Percentiles rank a stretch among this genome's conserved stretches.
These are phyloP conservation scores for Rhodinocichla rosea DNA, from an alignment of 2,113 vertebrate genomes.

Conservation along the genomic window DNA sequence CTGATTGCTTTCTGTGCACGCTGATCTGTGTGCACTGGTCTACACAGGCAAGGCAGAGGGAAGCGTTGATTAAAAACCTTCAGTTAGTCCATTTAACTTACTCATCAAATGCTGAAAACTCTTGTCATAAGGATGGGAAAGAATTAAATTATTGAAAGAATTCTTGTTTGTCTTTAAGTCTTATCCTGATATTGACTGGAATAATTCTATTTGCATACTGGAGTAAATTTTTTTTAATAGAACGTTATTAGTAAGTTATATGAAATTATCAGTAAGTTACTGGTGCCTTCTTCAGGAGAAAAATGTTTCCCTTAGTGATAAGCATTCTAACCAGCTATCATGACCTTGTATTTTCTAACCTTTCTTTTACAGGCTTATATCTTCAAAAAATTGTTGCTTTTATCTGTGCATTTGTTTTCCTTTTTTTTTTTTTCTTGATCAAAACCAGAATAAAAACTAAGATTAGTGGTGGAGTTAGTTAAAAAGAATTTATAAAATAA, in stretches of 20 bases:
- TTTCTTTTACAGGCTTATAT: neutral
- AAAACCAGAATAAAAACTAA: neutral
- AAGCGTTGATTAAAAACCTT: neutral
- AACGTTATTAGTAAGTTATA: neutral
- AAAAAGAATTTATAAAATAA: neutral
- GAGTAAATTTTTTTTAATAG: neutral
- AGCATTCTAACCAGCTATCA: neutral
- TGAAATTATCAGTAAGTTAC: constrained; percentile 40
- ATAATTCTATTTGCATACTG: neutral
- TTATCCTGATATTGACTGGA: neutral
- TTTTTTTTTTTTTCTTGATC: neutral
- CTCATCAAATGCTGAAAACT: neutral
- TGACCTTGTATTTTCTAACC: neutral
- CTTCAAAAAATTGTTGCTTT: neutral
- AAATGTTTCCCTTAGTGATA: neutral
- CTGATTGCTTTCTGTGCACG: neutral
- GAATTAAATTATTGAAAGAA: neutral
- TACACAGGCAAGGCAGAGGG: neutral
- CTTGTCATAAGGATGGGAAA: neutral
- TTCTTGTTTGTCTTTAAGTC: neutral
- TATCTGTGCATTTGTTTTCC: neutral
- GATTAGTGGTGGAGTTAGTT: neutral
- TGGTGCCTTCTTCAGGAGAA: neutral
- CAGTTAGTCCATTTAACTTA: neutral
- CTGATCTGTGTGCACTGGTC: neutral